Base-by-base conservation (phyloP, 1,140 invertebrate species). In the Pemphigus obesinymphae region DNA sequence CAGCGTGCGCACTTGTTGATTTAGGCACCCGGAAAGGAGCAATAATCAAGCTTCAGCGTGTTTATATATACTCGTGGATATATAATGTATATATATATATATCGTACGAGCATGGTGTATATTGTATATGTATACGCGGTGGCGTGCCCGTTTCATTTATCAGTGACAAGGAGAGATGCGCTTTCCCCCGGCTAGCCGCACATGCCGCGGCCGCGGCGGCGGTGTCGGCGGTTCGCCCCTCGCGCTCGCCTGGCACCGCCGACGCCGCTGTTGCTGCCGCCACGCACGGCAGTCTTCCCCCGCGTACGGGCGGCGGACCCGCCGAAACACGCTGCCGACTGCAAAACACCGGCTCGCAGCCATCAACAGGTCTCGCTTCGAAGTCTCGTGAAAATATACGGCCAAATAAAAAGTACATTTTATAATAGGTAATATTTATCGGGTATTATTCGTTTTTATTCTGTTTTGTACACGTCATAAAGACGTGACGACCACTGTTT, bases 71-170 rank as follows among this genome's bases (percentile, higher is more conserved):
- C 23, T 20, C 17, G 29, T 34, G 48, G 15, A 53, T 53, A 53
- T 17, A 73, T 34, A n/a, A 26, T n/a, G n/a, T 53, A 75, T 34
- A 34, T 34, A 75, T 76, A 76, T 50, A 73, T 55, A 76, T 76
- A 76, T 70, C 43, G 20, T 63, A 34, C 29, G 17, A 15, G 58
- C 17, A 15, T 63, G 29, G 29, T 76, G n/a, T 76, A 76, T 40
- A 78, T 4, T 17, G 0, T n/a, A 26, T 55, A 37, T 26, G 58
- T 37, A 43, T 23, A 58, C 34, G 29, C 5, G 34, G 53, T 55
- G 75, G 75, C 75, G 75, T 78, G 75, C 75, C 37, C 76, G 75
- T 80, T 80, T 80, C 76, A 80, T 80, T 80, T 80, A 80, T 80
- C 76, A 80, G 76, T 80, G 76, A 80, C 76, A 80, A 80, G 76